A percentile compares a stretch with the other conserved stretches of the same genome.
Conservation (phyloP, 2,797 vertebrate genomes). For the Furcifer pardalis region DNA sequence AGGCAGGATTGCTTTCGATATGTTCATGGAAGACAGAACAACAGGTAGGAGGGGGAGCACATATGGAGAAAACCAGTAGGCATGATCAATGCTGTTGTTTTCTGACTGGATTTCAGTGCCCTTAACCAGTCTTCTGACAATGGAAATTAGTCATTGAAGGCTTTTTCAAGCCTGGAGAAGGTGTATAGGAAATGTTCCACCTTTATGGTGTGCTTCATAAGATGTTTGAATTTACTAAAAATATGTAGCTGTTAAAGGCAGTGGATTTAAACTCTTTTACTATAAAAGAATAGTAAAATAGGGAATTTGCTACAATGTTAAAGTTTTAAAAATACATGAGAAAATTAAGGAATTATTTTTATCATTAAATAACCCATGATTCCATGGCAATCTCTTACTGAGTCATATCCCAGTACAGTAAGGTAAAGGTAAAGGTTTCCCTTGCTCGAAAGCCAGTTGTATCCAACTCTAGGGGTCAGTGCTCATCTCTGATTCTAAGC, state of each 20-base stretch:
- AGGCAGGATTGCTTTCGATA: slow-evolving; percentile 80
- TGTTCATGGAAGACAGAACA: slow-evolving; percentile 83
- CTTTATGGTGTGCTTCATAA: too few relatives aligned
- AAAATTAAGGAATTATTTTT: background rate
- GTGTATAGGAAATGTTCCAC: background rate
- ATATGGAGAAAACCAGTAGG: fast-evolving
- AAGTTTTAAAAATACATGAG: background rate
- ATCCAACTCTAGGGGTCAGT: too few relatives aligned
- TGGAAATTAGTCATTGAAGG: background rate
- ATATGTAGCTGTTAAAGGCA: background rate
- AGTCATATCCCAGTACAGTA: slow-evolving; percentile 27
- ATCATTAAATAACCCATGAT: background rate
- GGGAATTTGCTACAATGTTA: background rate
- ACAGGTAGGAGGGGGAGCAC: slow-evolving; percentile 62
- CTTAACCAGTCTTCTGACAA: background rate
- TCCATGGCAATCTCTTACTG: background rate
- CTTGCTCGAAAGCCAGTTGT: too few relatives aligned
- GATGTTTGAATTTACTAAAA: background rate
- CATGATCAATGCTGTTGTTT: background rate
- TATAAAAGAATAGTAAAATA: background rate
- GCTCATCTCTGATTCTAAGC: too few relatives aligned
- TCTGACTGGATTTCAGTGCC: background rate
- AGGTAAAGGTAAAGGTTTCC: too few relatives aligned
- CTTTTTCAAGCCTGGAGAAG: background rate
- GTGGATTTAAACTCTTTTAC: background rate